These are phyloP conservation scores for Ellobius talpinus DNA, from an alignment of 2,113 vertebrate species.

Conservation along the genomic window DNA sequence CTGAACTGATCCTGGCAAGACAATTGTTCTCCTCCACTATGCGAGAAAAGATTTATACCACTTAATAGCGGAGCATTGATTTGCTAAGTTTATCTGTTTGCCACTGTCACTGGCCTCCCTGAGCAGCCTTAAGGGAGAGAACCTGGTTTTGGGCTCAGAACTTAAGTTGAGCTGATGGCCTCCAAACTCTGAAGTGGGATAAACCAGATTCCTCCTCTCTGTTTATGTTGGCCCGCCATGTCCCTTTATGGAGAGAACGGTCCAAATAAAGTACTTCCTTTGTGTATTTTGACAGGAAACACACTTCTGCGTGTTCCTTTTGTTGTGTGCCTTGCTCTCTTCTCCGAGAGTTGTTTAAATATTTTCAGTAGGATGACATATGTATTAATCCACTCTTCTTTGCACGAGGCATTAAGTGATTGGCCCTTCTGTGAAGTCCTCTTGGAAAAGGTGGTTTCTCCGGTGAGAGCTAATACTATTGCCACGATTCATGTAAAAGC, in stretches of 20 bases:
- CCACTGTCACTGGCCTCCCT: conserved; percentile 69
- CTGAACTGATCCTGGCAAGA: conserved; percentile 58
- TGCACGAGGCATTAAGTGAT: conserved; percentile 86
- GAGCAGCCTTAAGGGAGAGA: conserved; percentile 77
- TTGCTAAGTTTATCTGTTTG: not conserved
- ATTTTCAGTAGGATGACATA: conserved; percentile 90
- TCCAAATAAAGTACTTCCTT: conserved; percentile 92
- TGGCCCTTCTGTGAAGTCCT: conserved; percentile 86
- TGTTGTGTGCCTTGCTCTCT: conserved; percentile 89
- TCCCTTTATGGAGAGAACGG: conserved; percentile 90
- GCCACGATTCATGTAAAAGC: conserved; percentile 87
- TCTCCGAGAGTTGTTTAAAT: conserved; percentile 88
- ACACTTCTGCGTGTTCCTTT: conserved; percentile 90
- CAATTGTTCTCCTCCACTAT: not conserved
- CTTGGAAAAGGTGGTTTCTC: conserved; percentile 87
- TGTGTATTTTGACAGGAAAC: conserved; percentile 92
- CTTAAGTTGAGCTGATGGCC: conserved; percentile 84
- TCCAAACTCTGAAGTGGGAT: conserved; percentile 85
- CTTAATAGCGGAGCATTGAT: conserved; percentile 40
- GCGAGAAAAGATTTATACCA: not conserved
- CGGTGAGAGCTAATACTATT: conserved; percentile 90
- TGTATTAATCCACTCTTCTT: conserved; percentile 89
- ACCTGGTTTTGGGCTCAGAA: conserved; percentile 82
- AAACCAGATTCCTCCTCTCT: conserved; percentile 89
- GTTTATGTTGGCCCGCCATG: conserved; percentile 89